Evolutionary conservation across 1,140 invertebrate genomes (phyloP), one percentile per base, ranked within the genome.

Genomic region (Diachasmimorpha longicaudata): DNA sequence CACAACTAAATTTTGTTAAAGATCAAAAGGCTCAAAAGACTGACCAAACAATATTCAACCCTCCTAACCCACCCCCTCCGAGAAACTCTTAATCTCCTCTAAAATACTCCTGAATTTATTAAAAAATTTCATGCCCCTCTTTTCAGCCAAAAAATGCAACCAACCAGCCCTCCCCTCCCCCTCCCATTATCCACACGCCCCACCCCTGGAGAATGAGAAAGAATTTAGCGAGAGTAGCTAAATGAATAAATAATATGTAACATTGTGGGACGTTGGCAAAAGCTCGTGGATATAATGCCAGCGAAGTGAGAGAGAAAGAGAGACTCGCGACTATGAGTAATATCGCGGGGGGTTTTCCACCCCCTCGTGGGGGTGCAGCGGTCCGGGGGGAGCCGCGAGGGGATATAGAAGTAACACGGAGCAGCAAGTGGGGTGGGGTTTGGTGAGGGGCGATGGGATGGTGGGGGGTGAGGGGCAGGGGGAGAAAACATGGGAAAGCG

Each of bases 331-430:
- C 86, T 88, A 89, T 89, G 87, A 89, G 85, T 89, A 88, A 89
- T 89, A 89, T 89, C 85, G 85, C 84, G 82, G 86, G 85, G 84
- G 85, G 87, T 87, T 86, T 78, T 86, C 84, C 80, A 86, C 82
- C 85, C 85, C 79, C 13, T n/a, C 63, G 66, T 73, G 42, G 70
- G 69, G 37, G 55, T 0, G 70, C 52, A 19, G 72, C 5, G 31
- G 44, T 6, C 31, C 48, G 63, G 37, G n/a, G 19, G n/a, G 68
- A 39, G 58, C 19, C 68, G 75, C 70, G 58, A 44, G 31, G 42
- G 52, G 42, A 25, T 39, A 73, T 21, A 46, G 31, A 67, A 67
- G 63, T 25, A 67, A 25, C 23, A 67, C 14, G 63, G 23, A 67
- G 31, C 13, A 25, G 19, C 23, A n/a, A 31, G 0, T n/a, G 39